Conservation (phyloP, 2,797 vertebrate genomes). For the Pachyuromys duprasi region DNA sequence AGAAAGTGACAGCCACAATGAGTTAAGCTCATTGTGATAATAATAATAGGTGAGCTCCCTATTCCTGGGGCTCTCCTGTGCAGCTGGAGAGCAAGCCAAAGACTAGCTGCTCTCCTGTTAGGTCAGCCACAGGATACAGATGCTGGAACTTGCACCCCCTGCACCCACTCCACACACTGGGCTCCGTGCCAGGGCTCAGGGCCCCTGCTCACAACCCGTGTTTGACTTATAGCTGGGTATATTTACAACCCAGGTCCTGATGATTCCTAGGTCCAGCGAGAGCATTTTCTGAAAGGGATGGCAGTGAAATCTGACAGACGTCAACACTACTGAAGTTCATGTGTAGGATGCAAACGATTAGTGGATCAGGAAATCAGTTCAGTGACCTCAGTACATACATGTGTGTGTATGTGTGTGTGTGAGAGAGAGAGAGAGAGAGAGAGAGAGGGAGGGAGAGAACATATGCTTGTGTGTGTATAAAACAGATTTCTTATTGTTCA, state of each 20-base stretch:
- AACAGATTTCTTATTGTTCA: neutral
- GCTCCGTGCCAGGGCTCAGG: neutral
- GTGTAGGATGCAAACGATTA: neutral
- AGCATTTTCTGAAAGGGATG: neutral
- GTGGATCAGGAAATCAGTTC: neutral
- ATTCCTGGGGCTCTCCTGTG: neutral
- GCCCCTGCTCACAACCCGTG: neutral
- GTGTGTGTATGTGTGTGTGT: neutral
- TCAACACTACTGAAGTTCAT: neutral
- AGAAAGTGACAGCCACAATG: rapidly evolving
- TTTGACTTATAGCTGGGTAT: neutral
- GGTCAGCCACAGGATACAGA: no score
- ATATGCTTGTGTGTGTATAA: neutral
- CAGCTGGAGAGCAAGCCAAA: neutral
- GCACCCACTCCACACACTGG: neutral
- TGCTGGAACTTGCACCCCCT: no score
- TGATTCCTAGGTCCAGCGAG: neutral
- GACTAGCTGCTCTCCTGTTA: neutral
- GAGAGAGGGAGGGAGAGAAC: neutral
- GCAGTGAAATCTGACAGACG: neutral
- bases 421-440: no score
- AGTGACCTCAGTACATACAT: neutral
- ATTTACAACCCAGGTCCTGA: neutral
- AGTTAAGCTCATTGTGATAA: no score
- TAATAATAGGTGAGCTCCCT: neutral